Conservation (phyloP, 2,888 invertebrate genomes). For the Anorthoa munda region DNA sequence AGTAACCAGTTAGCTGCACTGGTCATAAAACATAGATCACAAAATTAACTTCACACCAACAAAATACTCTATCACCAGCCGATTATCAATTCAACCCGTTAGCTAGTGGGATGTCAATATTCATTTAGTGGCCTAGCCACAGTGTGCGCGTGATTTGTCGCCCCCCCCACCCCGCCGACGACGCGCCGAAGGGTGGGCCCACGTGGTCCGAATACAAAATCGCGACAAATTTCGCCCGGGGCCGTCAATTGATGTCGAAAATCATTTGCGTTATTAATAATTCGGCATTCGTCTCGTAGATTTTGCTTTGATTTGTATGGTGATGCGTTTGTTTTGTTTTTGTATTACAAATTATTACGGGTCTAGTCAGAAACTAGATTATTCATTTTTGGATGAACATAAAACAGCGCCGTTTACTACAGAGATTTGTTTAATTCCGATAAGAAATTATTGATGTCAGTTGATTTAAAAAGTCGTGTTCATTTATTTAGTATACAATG, state of each 20-base stretch:
- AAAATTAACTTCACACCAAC: slow-evolving; percentile 56
- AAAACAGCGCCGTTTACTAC: background rate
- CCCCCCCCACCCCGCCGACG: slow-evolving; percentile 66
- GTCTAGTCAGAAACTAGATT: background rate
- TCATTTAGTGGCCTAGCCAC: slow-evolving; percentile 81
- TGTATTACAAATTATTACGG: background rate
- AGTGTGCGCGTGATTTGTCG: slow-evolving; percentile 85
- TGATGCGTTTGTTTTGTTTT: slow-evolving; percentile 55
- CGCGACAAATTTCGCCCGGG: slow-evolving; percentile 72
- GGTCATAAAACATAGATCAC: slow-evolving; percentile 20
- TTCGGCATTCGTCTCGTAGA: slow-evolving; percentile 74
- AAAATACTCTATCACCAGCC: slow-evolving; percentile 63
- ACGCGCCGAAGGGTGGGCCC: slow-evolving; percentile 62
- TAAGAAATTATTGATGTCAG: too few species aligned
- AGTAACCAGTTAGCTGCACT: background rate
- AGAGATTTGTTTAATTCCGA: too few species aligned
- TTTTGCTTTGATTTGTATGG: slow-evolving; percentile 67
- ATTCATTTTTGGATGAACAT: background rate
- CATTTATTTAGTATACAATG: too few species aligned
- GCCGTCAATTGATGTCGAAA: slow-evolving; percentile 76
- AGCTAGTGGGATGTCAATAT: slow-evolving; percentile 89
- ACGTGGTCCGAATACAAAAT: slow-evolving; percentile 83
- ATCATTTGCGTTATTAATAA: slow-evolving; percentile 83
- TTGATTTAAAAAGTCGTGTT: too few species aligned
- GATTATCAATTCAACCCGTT: slow-evolving; percentile 88